Evolutionary conservation across 2,888 invertebrate genomes (phyloP), one percentile per base, ranked within the genome.

Genomic region (Digitonthophagus gazella): DNA sequence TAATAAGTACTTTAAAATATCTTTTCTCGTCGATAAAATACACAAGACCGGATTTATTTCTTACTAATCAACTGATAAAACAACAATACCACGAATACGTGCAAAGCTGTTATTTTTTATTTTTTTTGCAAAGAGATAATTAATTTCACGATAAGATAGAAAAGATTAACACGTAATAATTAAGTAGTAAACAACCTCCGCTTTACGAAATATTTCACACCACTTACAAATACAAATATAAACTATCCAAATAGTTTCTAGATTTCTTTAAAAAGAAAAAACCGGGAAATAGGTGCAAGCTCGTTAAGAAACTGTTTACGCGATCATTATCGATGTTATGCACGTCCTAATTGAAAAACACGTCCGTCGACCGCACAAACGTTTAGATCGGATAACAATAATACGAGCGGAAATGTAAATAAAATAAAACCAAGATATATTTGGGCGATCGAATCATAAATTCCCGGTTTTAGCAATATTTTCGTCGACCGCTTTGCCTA

Each of bases 401-500:
- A 44, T 11, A 2, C 6, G 28, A 44, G 6, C 8, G 28, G 11
- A 44, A 44, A 44, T 44, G 28, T 8, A 44, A 44, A 44, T 44
- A 44, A 44, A 44, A 8, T 8, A 44, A 44, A 44, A 8, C 28
- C 6, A 44, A 44, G 28, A 8, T 44, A 44, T 6, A 44, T 44
- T 44, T 11, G n/a, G 28, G 28, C 11, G 11, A 44, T 44, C 14
- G 55, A 18, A 56, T 16, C 20, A n/a, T 64, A 28, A 67, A 67
- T 67, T 28, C 64, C 11, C 56, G 67, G 11, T 67, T 67, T 67
- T 16, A 20, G 16, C 20, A n/a, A 64, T 55, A 67, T 67, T 67
- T 67, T 70, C 57, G 73, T 72, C 65, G 72, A 67, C 67, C 73
- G 74, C 72, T 76, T 75, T 81, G 84, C 83, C 79, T 84, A 84